phyloP scores from a whole-genome alignment of 2,797 vertebrate species.

The Amniataba percoides region DNA sequence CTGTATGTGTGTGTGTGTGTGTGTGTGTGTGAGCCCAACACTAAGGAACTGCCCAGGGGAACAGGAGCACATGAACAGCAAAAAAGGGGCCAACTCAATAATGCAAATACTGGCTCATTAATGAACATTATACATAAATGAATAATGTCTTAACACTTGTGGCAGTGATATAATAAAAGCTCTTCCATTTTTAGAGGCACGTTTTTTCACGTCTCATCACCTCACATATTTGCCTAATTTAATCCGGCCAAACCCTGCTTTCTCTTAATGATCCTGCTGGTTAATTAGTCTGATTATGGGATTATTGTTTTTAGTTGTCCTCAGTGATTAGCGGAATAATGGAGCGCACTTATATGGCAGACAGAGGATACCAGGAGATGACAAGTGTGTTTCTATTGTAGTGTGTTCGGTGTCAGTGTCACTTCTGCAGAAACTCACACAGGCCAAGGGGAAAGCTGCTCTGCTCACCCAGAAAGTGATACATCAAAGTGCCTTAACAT shows the following conservation, averaged over 20 bases:
- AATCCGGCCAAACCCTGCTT: conserved; percentile 14
- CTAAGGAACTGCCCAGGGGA: conserved; percentile 57
- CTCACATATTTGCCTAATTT: conserved; percentile 53
- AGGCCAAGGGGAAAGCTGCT: background rate
- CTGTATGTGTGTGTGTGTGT: conserved; percentile 18
- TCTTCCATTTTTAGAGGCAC: conserved; percentile 55
- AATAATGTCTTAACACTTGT: conserved; percentile 67
- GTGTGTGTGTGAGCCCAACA: conserved; percentile 66
- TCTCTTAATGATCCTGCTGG: conserved; percentile 11
- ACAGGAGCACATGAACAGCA: conserved; percentile 60
- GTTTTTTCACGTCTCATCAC: conserved; percentile 42
- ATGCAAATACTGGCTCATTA: conserved; percentile 78
- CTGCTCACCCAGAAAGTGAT: background rate
- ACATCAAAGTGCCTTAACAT: background rate
- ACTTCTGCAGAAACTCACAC: background rate
- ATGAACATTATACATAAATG: conserved; percentile 72
- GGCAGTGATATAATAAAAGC: conserved; percentile 61
- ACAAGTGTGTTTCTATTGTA: background rate
- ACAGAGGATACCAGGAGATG: background rate
- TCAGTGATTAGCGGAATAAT: conserved; percentile 16
- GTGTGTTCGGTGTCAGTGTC: background rate
- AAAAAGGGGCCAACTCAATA: conserved; percentile 74
- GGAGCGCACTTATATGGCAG: background rate
- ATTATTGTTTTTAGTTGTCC: conserved; percentile 22
- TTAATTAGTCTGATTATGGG: conserved; percentile 31